These are phyloP conservation scores for Ochropleura leucogaster DNA, from an alignment of 2,888 invertebrate genomes.

Conservation along the genomic window DNA sequence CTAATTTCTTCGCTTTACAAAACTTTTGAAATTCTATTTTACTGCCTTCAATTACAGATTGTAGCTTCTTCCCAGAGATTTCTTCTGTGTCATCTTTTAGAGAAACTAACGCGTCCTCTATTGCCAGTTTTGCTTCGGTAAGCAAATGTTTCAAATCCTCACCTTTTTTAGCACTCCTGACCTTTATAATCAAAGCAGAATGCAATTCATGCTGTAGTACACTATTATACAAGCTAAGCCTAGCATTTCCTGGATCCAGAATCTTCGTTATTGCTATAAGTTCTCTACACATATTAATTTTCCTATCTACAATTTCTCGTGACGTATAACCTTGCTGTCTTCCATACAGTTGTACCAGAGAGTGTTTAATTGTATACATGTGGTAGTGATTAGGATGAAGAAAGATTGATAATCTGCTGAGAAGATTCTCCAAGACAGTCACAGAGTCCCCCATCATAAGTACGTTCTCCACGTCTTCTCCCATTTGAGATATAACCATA, in stretches of 20 bases:
- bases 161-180: constrained; percentile 80
- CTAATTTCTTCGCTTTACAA: constrained; percentile 84
- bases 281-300: constrained; percentile 92
- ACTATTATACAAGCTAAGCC: constrained; percentile 94
- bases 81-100: constrained; percentile 89
- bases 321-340: constrained; percentile 92
- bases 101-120: constrained; percentile 84
- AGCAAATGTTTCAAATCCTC: constrained; percentile 83
- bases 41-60: constrained; percentile 85
- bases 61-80: constrained; percentile 89
- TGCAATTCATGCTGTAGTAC: constrained; percentile 94
- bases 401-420: constrained; percentile 93
- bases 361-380: constrained; percentile 95
- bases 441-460: constrained; percentile 91
- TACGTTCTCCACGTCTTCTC: constrained; percentile 93
- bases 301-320: constrained; percentile 91
- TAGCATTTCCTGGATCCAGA: constrained; percentile 93
- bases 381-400: constrained; percentile 96
- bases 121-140: constrained; percentile 84
- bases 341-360: constrained; percentile 95
- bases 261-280: constrained; percentile 91
- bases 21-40: constrained; percentile 86
- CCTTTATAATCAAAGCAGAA: constrained; percentile 88
- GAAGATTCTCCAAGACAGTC: constrained; percentile 91
- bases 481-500: constrained; percentile 93